Base-by-base conservation (phyloP, 2,888 invertebrate genomes). In the Imbricaverruca yamaguchii region DNA sequence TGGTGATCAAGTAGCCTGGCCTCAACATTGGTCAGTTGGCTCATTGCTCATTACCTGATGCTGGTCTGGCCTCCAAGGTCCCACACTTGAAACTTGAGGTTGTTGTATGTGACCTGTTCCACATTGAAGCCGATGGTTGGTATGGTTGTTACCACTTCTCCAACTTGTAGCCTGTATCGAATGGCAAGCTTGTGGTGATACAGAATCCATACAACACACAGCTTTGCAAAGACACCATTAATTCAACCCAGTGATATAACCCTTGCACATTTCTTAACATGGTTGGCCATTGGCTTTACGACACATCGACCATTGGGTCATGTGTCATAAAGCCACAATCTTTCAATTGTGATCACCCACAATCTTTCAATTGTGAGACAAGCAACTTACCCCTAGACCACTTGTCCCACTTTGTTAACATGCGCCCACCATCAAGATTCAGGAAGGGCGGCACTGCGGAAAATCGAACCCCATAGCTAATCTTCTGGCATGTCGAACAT, bases 61-160 rank as follows among this genome's bases (percentile, higher is more conserved):
- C 97, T 98, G 83, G 98, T 98, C 88, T 99, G 98, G 85, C 98
- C 98, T 81, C 98, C 98, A 81, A 99, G 91, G 91, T 99, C 97
- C 97, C 97, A 97, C 59, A 95, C 84, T 92, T 98, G 98, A 87
- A 99, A 99, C 89, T 98, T 99, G 84, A 99, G 91, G 90, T 99
- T 99, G 90, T 98, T 98, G 88, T 97, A 98, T 85, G 95, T 95
- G 82, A 98, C 98, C 91, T 98, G 98, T 89, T 98, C 98, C 85
- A 98, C 99, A 89, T 99, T 99, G 89, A 99, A 99, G 18, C 94
- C 99, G 88, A 99, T 99, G 15, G 99, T 98, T 84, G 98, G 96
- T 89, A 95, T 98, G 63, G 98, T 98, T 80, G 98, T 98, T 56
- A 98, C 98, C 81, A 98, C 97, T 89, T 98, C 98, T 25, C 98